Base-by-base conservation (phyloP, 1,140 invertebrate species). In the Drosophila simulans region DNA sequence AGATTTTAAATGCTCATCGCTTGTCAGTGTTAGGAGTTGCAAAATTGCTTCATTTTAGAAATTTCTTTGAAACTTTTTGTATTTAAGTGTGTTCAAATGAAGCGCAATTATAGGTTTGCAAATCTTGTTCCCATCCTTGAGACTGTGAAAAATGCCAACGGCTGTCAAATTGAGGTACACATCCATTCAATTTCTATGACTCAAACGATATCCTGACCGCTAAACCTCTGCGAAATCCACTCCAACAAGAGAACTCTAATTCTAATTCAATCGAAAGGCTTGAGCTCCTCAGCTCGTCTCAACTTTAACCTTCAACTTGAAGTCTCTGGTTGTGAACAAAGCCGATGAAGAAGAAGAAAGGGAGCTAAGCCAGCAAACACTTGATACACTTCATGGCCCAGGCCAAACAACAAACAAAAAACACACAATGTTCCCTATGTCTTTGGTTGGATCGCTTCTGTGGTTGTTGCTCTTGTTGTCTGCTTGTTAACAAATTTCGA, bases 251-350 rank as follows among this genome's bases (percentile, higher is more conserved):
- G 35, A 70, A 45, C 49, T 69, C 25, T 62, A 31, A 31, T 76
- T 65, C 56, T 65, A 80, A 75, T 68, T 56, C 43, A 69, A 79
- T 54, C 34, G 48, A 34, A 57, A 72, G 57, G 59, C 39, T 62
- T 59, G 35, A 60, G 17, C 20, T 20, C 22, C 20, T 15, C 22
- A 49, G 35, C 35, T 25, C 52, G 35, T 34, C 43, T 86, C 82
- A 86, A 86, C 82, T 86, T 88, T 88, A 86, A 88, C 83, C 83
- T 86, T 86, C 83, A 88, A 88, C 66, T 79, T 88, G 75, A 68
- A 57, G 65, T 48, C 20, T 55, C 42, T 5, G 62, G 60, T 20
- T 2, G 42, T 10, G 57, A 42, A 57, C 68, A 75, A 43, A 58
- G 59, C 31, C 31, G 49, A 12, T 10, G 22, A 58, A 53, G 77